phyloP scores from a whole-genome alignment of 2,888 invertebrate genomes.

The Cepaea hortensis region DNA sequence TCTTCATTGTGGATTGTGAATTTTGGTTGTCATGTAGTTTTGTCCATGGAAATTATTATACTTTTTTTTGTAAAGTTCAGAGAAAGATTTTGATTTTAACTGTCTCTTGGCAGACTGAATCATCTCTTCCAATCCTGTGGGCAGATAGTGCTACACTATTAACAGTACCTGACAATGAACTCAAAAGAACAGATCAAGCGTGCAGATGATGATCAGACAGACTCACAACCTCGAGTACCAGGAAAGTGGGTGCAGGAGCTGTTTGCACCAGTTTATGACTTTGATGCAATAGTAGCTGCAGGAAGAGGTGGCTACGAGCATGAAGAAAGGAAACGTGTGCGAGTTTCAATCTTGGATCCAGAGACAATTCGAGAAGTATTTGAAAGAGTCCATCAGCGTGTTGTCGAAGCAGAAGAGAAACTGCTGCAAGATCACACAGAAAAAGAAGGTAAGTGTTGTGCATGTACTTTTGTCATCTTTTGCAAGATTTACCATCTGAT shows the following conservation, averaged over 20 bases:
- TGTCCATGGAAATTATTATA: too few relatives aligned
- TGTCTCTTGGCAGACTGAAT: too few relatives aligned
- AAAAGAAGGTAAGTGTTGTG: slow-evolving; percentile 25
- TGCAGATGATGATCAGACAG: not conserved
- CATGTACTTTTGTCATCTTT: too few relatives aligned
- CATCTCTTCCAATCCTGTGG: too few relatives aligned
- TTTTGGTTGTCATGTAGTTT: too few relatives aligned
- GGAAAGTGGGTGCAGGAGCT: slow-evolving; percentile 72
- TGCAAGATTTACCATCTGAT: too few relatives aligned
- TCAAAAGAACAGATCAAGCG: not conserved
- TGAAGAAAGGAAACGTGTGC: slow-evolving; percentile 53
- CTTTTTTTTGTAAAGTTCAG: too few relatives aligned
- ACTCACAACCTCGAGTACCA: slow-evolving; percentile 21
- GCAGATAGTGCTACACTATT: not conserved
- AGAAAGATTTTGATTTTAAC: too few relatives aligned
- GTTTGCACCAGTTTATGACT: slow-evolving; percentile 66
- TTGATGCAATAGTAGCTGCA: slow-evolving; percentile 61
- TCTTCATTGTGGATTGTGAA: too few relatives aligned
- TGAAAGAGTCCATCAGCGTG: slow-evolving; percentile 68
- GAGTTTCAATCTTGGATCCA: slow-evolving; percentile 60
- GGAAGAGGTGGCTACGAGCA: slow-evolving; percentile 52
- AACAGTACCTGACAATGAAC: not conserved
- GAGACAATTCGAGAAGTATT: slow-evolving; percentile 64
- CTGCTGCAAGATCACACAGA: slow-evolving; percentile 46
- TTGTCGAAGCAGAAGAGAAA: slow-evolving; percentile 65